Evolutionary conservation across 1,140 invertebrate species (phyloP).

Genomic region (Euwallacea fornicatus): DNA sequence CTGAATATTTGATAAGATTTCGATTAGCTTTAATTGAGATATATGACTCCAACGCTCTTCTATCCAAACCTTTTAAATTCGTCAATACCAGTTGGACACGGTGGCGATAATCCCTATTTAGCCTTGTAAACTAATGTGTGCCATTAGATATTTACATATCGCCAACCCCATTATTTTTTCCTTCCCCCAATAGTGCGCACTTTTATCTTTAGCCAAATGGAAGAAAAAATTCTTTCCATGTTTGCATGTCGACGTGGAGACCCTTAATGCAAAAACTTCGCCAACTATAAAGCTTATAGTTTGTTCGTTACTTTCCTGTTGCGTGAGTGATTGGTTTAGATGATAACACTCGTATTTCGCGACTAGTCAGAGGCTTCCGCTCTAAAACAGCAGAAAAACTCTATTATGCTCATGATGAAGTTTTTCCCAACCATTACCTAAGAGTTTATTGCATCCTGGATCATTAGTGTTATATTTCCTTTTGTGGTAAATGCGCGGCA

Average conservation of each 20-base stretch:
- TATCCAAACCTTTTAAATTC: too few relatives aligned
- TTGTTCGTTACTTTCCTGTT: conserved; percentile 24
- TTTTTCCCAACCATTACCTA: too few relatives aligned
- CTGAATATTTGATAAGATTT: conserved; percentile 16
- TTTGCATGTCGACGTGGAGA: conserved; percentile 16
- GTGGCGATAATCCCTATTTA: too few relatives aligned
- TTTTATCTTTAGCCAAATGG: conserved; percentile 27
- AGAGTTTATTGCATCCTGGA: too few relatives aligned
- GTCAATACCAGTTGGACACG: too few relatives aligned
- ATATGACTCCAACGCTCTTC: too few relatives aligned
- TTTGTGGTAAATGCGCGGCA: too few relatives aligned
- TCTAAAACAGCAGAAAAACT: too few relatives aligned
- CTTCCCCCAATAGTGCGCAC: conserved; percentile 14
- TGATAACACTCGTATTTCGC: conserved; percentile 14
- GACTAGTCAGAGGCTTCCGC: conserved; percentile 13
- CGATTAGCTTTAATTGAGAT: background rate
- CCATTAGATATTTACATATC: conserved; percentile 3
- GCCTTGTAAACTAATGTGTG: too few relatives aligned
- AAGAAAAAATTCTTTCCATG: conserved; percentile 29
- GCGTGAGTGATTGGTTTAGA: conserved; percentile 27
- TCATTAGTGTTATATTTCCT: too few relatives aligned
- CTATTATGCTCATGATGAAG: too few relatives aligned
- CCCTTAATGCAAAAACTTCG: conserved; percentile 28
- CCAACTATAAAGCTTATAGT: conserved; percentile 31
- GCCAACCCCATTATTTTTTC: background rate